phyloP scores from a whole-genome alignment of 2,113 vertebrate species.

The Nycticorax nycticorax region DNA sequence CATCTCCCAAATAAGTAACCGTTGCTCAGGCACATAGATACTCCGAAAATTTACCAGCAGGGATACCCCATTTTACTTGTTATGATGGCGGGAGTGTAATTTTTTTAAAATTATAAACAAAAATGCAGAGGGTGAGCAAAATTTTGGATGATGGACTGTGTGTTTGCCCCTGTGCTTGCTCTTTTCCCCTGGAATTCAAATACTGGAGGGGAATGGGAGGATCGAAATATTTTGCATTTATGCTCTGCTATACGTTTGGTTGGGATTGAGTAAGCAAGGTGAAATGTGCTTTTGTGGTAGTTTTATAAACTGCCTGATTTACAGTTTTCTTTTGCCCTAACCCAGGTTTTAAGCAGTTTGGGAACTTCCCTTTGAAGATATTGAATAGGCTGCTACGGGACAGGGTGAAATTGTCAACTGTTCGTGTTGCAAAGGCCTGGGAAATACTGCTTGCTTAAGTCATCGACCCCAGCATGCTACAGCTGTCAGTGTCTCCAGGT shows the following conservation, averaged over 20 bases:
- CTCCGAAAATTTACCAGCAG: background rate
- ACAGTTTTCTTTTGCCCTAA: background rate
- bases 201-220: background rate
- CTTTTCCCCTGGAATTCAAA: background rate
- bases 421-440: background rate
- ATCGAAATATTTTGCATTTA: background rate
- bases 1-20: background rate
- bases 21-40: background rate
- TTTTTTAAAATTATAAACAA: background rate
- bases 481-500: slow-evolving; percentile 32
- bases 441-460: background rate
- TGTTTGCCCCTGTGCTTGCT: background rate
- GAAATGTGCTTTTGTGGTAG: background rate
- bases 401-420: slow-evolving; percentile 9
- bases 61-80: background rate
- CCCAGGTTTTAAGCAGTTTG: background rate
- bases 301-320: background rate
- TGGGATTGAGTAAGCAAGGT: background rate
- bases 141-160: background rate
- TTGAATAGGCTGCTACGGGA: background rate
- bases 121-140: background rate
- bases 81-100: rapidly evolving
- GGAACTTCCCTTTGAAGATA: background rate
- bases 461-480: background rate
- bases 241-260: background rate